Conservation (phyloP, 1,140 invertebrate genomes). For the Triops cancriformis region DNA sequence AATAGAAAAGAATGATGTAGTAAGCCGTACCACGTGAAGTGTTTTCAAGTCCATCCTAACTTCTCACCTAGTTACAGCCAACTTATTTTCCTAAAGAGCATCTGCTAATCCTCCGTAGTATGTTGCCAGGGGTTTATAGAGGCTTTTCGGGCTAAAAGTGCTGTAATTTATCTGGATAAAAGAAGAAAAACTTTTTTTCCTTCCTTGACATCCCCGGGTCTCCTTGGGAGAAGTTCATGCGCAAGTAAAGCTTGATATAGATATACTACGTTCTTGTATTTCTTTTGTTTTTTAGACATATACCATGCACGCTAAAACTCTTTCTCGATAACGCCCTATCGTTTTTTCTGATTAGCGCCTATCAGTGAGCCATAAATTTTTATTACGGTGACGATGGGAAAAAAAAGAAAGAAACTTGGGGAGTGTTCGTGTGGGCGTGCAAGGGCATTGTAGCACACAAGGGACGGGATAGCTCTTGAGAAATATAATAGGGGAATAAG, state of each 20-base stretch:
- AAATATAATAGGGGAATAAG: no score
- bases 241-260: conserved; percentile 1
- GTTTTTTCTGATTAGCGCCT: conserved; percentile 14
- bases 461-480: neutral
- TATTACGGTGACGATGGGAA: neutral
- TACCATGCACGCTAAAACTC: neutral
- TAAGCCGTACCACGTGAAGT: no score
- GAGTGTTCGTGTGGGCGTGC: neutral
- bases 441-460: neutral
- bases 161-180: neutral
- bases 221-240: neutral
- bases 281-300: neutral
- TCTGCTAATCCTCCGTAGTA: neutral
- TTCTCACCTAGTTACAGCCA: neutral
- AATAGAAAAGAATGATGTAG: no score
- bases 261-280: neutral
- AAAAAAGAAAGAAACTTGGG: neutral
- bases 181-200: neutral
- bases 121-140: neutral
- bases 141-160: neutral
- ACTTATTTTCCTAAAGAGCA: conserved; percentile 2
- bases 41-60: no score
- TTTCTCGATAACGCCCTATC: conserved; percentile 13
- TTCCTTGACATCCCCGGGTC: neutral
- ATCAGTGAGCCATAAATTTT: conserved; percentile 7